phyloP scores from a whole-genome alignment of 2,888 invertebrate genomes.

The Lasioglossum marginatum region DNA sequence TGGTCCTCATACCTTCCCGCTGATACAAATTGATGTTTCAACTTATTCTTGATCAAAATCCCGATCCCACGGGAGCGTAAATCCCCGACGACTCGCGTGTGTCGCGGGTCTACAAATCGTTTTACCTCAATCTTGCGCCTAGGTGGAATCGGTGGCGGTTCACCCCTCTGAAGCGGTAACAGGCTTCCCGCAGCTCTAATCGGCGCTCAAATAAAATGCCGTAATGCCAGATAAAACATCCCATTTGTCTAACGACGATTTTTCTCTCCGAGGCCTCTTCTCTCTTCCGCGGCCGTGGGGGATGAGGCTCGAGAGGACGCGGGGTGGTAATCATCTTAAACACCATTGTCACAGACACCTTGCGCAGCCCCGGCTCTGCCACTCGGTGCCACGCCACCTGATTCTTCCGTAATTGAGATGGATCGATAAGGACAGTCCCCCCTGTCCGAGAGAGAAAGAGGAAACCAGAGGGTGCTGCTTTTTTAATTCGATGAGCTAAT shows the following conservation, averaged over 20 bases:
- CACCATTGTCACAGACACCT: slow-evolving; percentile 75
- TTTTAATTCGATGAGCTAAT: slow-evolving; percentile 64
- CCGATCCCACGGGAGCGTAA: slow-evolving; percentile 46
- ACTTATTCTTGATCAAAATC: slow-evolving; percentile 12
- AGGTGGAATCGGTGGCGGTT: slow-evolving; percentile 48
- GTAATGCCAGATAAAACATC: slow-evolving; percentile 83
- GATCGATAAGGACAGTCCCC: slow-evolving; percentile 71
- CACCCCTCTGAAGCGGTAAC: slow-evolving; percentile 43
- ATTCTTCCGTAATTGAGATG: slow-evolving; percentile 81
- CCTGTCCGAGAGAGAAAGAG: not conserved
- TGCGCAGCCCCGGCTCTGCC: slow-evolving; percentile 47
- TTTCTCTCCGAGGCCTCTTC: slow-evolving; percentile 71
- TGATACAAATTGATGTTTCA: slow-evolving; percentile 17
- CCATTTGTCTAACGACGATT: slow-evolving; percentile 84
- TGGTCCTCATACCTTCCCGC: not conserved
- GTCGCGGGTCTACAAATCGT: slow-evolving; percentile 80
- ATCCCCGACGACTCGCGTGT: slow-evolving; percentile 72
- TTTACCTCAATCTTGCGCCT: slow-evolving; percentile 79
- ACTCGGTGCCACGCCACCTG: slow-evolving; percentile 72
- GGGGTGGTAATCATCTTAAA: slow-evolving; percentile 83
- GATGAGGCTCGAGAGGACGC: slow-evolving; percentile 54
- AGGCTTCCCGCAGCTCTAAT: slow-evolving; percentile 75
- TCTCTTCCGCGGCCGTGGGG: slow-evolving; percentile 9
- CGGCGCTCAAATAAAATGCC: slow-evolving; percentile 83
- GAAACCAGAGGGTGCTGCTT: slow-evolving; percentile 47